Percentiles rank a stretch among this genome's conserved stretches.
These are phyloP conservation scores for Lasius fuliginosus DNA, from an alignment of 2,888 invertebrate genomes.

Conservation along the genomic window DNA sequence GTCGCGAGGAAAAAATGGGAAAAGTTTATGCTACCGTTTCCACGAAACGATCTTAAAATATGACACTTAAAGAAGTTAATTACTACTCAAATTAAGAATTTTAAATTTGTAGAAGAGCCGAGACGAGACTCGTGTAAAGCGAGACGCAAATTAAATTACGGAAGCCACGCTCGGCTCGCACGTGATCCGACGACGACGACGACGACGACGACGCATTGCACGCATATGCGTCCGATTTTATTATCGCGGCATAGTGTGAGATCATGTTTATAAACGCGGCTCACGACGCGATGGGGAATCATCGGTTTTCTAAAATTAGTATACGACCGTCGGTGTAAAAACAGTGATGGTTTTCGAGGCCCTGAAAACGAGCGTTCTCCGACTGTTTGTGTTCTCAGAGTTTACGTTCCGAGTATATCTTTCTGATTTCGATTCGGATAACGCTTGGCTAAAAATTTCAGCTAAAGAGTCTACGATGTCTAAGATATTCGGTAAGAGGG, in stretches of 20 bases:
- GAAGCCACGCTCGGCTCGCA: conserved; percentile 16
- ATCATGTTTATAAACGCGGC: conserved; percentile 67
- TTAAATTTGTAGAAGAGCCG: background rate
- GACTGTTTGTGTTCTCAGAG: background rate
- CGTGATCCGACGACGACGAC: conserved; percentile 12
- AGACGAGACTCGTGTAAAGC: background rate
- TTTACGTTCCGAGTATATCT: background rate
- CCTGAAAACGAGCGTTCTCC: background rate
- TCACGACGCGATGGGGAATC: conserved; percentile 54
- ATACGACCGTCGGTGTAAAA: conserved; percentile 13
- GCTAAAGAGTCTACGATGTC: background rate
- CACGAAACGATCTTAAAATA: background rate
- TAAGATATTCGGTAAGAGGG: background rate
- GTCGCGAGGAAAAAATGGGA: background rate
- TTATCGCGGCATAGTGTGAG: conserved; percentile 57
- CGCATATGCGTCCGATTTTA: conserved; percentile 37
- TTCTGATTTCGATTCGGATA: background rate
- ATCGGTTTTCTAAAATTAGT: conserved; percentile 65
- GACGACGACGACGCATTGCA: background rate
- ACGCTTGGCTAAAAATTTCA: background rate
- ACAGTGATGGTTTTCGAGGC: background rate
- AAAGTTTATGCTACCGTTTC: background rate
- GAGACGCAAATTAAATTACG: conserved; percentile 47
- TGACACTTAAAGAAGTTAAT: background rate
- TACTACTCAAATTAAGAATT: background rate